A percentile compares a stretch with the other conserved stretches of the same genome.
phyloP scores from a whole-genome alignment of 2,888 invertebrate species.

The Hirtodrosophila duncani region DNA sequence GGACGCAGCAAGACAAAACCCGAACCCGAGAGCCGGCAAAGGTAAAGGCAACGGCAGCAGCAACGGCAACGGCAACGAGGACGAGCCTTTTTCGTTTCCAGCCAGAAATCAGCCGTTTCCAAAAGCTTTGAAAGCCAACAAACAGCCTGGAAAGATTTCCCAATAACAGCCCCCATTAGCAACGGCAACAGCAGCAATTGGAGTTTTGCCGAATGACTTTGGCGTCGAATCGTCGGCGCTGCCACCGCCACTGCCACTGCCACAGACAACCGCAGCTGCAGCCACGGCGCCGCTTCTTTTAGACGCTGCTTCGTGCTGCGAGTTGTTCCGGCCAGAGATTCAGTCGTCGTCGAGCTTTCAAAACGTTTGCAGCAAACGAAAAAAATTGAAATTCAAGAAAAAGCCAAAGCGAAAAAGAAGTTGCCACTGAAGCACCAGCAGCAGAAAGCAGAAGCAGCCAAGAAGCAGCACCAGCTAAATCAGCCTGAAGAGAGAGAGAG shows the following conservation, averaged over 20 bases:
- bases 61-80: conserved; percentile 11
- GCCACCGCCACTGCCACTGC: conserved; percentile 13
- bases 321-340: conserved; percentile 59
- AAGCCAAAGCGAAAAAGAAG: conserved; percentile 25
- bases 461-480: conserved; percentile 29
- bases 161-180: conserved; percentile 59
- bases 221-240: conserved; percentile 27
- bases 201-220: conserved; percentile 53
- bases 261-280: conserved; percentile 7
- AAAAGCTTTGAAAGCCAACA: conserved; percentile 19
- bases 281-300: conserved; percentile 10
- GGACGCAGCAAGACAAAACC: conserved; percentile 38
- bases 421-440: conserved; percentile 37
- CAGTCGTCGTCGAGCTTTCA: conserved; percentile 79
- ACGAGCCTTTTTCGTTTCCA: conserved; percentile 39
- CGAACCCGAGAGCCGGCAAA: conserved; percentile 26
- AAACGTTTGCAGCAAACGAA: conserved; percentile 74
- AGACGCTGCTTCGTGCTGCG: conserved; percentile 57
- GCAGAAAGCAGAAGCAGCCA: conserved; percentile 13
- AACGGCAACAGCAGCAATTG: conserved; percentile 28
- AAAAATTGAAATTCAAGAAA: conserved; percentile 21
- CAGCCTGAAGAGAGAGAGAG: background rate
- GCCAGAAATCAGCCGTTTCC: conserved; percentile 10
- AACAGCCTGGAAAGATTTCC: conserved; percentile 50
- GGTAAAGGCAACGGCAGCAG: conserved; percentile 6